These are phyloP conservation scores for Acromyrmex echinatior DNA, from an alignment of 1,140 invertebrate species.

Conservation along the genomic window DNA sequence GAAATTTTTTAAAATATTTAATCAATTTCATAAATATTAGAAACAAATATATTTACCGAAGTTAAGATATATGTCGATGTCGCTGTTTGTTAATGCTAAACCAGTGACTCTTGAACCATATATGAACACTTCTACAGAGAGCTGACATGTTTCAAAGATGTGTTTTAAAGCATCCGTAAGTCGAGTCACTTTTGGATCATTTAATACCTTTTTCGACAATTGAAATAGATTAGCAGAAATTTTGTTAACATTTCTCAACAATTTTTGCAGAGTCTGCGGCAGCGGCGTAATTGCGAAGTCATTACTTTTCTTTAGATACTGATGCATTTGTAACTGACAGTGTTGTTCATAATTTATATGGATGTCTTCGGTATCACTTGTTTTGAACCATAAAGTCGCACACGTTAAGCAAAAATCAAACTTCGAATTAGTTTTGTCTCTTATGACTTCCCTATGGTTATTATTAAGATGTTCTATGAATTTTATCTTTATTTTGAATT, in stretches of 20 bases:
- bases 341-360: conserved; percentile 49
- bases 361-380: background rate
- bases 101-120: conserved; percentile 86
- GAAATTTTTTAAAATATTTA: background rate
- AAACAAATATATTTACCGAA: conserved; percentile 75
- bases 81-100: conserved; percentile 82
- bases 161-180: conserved; percentile 60
- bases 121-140: conserved; percentile 75
- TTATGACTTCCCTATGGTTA: background rate
- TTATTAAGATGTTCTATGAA: conserved; percentile 68
- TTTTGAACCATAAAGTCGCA: conserved; percentile 71
- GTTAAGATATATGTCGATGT: conserved; percentile 86
- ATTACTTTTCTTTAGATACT: conserved; percentile 64
- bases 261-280: conserved; percentile 46
- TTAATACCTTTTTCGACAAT: conserved; percentile 11
- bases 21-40: background rate
- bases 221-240: conserved; percentile 45
- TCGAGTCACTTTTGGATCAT: conserved; percentile 28
- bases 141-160: conserved; percentile 49
- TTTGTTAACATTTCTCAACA: conserved; percentile 68
- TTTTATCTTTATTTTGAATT: conserved; percentile 66
- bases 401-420: conserved; percentile 77
- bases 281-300: conserved; percentile 67
- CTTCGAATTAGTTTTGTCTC: background rate
- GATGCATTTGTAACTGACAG: conserved; percentile 61